phyloP scores from a whole-genome alignment of 2,888 invertebrate species.

The Diloba caeruleocephala region DNA sequence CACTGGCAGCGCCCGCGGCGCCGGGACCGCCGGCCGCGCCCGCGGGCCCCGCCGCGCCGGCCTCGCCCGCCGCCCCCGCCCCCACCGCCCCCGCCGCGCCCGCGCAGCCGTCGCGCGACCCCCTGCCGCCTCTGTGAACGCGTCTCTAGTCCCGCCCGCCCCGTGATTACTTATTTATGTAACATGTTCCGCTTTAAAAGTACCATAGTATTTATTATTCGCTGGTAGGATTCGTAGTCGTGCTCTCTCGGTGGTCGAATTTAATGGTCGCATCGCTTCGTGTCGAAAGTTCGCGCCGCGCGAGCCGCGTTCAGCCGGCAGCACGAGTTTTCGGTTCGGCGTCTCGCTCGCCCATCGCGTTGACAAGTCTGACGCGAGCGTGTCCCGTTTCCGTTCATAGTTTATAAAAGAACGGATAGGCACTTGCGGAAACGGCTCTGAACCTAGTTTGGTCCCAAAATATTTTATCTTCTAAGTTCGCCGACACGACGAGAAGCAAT shows the following conservation, averaged over 20 bases:
- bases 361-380: conserved; percentile 7
- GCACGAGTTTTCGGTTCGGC: background rate
- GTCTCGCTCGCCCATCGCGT: background rate
- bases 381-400: conserved; percentile 6
- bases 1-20: conserved; percentile 51
- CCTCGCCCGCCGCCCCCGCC: conserved; percentile 35
- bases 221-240: conserved; percentile 74
- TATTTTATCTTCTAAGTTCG: conserved; percentile 41
- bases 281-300: conserved; percentile 3
- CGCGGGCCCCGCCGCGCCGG: conserved; percentile 36
- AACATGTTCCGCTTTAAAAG: conserved; percentile 81
- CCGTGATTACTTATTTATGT: conserved; percentile 64
- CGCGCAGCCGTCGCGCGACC: conserved; percentile 43
- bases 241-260: conserved; percentile 47
- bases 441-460: conserved; percentile 48
- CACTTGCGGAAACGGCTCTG: conserved; percentile 9
- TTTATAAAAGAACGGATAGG: conserved; percentile 12
- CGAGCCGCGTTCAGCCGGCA: conserved; percentile 1
- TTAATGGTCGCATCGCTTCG: conserved; percentile 19
- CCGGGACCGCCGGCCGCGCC: conserved; percentile 32
- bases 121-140: conserved; percentile 59
- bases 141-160: conserved; percentile 56
- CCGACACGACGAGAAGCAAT: conserved; percentile 51
- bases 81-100: conserved; percentile 36
- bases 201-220: conserved; percentile 84